Percentiles rank a stretch among this genome's conserved stretches.
Evolutionary conservation across 2,797 vertebrate genomes (phyloP).

Genomic region (Rhincodon typus): DNA sequence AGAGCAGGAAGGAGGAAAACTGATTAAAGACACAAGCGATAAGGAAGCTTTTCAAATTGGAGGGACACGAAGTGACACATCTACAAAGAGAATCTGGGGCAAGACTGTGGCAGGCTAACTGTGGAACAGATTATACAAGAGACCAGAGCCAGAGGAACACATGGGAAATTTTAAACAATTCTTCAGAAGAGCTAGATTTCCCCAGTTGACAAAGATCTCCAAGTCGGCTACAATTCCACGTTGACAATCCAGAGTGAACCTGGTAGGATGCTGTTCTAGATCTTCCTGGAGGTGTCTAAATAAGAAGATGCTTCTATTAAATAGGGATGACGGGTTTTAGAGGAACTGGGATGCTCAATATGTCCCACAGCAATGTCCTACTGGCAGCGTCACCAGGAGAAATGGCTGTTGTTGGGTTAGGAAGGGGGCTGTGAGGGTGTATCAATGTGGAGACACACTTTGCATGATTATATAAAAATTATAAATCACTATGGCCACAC

Average conservation of each 20-base stretch:
- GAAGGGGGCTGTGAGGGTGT: no score
- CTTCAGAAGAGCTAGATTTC: neutral
- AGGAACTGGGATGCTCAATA: neutral
- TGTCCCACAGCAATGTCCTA: neutral
- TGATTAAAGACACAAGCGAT: neutral
- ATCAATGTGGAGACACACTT: no score
- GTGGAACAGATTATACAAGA: neutral
- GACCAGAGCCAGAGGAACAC: neutral
- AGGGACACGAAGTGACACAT: neutral
- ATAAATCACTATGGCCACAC: no score
- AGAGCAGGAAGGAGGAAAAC: neutral
- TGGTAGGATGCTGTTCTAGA: neutral
- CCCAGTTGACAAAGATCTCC: neutral
- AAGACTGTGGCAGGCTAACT: neutral
- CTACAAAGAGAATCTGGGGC: neutral
- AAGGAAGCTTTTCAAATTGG: neutral
- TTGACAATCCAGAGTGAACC: neutral
- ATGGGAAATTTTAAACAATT: neutral
- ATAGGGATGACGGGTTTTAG: neutral
- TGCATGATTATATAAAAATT: no score
- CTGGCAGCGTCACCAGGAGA: neutral
- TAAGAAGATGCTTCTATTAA: neutral
- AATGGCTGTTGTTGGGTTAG: no score
- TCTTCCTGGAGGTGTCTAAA: neutral
- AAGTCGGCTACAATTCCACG: neutral